Evolutionary conservation across 1,140 invertebrate species (phyloP).

Genomic region (Zelostemma sp.): DNA sequence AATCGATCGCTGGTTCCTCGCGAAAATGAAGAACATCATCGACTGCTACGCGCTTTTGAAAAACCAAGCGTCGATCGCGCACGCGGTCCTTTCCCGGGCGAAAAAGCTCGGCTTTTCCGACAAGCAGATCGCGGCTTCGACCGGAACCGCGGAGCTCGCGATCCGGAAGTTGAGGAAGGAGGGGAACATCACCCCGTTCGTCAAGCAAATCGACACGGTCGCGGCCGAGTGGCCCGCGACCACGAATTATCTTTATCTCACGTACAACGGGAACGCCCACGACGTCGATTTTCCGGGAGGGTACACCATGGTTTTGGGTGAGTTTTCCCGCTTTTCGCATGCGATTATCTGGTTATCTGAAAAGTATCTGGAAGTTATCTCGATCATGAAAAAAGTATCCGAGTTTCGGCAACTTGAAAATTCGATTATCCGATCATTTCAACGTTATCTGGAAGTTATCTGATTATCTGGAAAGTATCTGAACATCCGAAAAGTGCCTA

Average conservation of each 20-base stretch:
- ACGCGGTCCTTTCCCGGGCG: conserved; percentile 79
- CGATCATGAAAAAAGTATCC: too few species aligned
- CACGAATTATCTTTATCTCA: conserved; percentile 98
- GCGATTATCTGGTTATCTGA: too few species aligned
- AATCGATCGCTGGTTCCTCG: conserved; percentile 97
- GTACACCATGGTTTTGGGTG: conserved; percentile 85
- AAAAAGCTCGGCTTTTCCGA: conserved; percentile 98
- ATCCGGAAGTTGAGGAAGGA: conserved; percentile 82
- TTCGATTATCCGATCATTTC: too few species aligned
- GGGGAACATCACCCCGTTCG: conserved; percentile 83
- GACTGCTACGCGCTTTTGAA: conserved; percentile 78
- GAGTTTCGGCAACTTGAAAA: too few species aligned
- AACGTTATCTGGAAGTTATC: too few species aligned
- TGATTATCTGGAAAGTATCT: too few species aligned
- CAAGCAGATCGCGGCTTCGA: conserved; percentile 91
- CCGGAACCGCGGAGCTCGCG: conserved; percentile 88
- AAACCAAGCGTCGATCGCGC: conserved; percentile 73
- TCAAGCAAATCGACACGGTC: conserved; percentile 99
- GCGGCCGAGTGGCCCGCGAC: conserved; percentile 98
- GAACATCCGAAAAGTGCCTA: too few species aligned
- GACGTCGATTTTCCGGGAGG: conserved; percentile 88
- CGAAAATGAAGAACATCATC: conserved; percentile 96
- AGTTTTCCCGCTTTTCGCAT: too few species aligned
- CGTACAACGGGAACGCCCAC: conserved; percentile 91
- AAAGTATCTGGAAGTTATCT: too few species aligned